Evolutionary conservation across 2,888 invertebrate genomes (phyloP), one percentile per base, ranked within the genome.

Genomic region (Drosophila barbarae): DNA sequence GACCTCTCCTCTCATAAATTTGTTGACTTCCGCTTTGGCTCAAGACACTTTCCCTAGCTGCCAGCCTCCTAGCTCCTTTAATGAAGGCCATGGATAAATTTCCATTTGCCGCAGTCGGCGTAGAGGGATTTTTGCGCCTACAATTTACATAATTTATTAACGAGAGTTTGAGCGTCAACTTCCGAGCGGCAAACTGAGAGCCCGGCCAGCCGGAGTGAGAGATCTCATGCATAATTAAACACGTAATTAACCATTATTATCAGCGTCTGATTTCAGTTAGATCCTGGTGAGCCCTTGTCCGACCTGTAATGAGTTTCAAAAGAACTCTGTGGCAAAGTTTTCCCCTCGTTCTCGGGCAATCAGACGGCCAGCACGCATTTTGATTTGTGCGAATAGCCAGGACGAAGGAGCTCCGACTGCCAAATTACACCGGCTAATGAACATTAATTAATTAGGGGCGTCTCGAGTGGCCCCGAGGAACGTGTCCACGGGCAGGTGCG

Each of bases 221-320:
- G 56, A 35, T 75, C 81, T 73, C 75, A 78, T 81, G 81, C 84
- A 83, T 81, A 81, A 81, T 81, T 81, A 83, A 81, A 83, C 81
- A 81, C 81, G 84, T 81, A 81, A 81, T 81, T 81, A 83, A 81
- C 84, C 84, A 81, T 81, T 83, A 81, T 81, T 82, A 82, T 82
- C 77, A 82, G 82, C 77, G 79, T 82, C 79, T 80, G 79, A 80
- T 80, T 82, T 82, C 61, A 60, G 73, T 75, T 52, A 61, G 77
- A 69, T 71, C 71, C 77, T 46, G 42, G 39, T 46, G 56, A 59
- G 36, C 38, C 52, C 67, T 52, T 38, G 58, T 67, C 53, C 59
- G 53, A 56, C 35, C 50, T 57, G 68, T 82, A 80, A 80, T 82
- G 79, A 80, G 83, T 80, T 77, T 77, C 42, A 65, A 72, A 75